Evolutionary conservation across 2,888 invertebrate genomes (phyloP).

Genomic region (Pseudococcus longispinus): DNA sequence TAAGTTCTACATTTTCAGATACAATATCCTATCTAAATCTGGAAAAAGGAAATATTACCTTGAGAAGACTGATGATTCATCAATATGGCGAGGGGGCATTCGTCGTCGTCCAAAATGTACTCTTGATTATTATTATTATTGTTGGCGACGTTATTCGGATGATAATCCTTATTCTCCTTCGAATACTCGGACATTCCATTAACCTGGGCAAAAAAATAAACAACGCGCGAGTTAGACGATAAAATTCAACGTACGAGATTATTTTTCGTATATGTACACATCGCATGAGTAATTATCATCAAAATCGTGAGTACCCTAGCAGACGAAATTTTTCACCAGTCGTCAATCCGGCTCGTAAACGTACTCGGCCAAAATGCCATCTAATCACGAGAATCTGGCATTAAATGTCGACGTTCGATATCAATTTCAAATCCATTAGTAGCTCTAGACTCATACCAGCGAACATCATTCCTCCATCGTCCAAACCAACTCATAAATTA

Average conservation of each 20-base stretch:
- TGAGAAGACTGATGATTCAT: conserved; percentile 87
- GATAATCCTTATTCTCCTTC: conserved; percentile 49
- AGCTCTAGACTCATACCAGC: not conserved
- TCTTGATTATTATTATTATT: conserved; percentile 72
- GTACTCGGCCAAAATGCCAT: not conserved
- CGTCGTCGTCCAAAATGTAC: conserved; percentile 94
- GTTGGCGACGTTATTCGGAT: conserved; percentile 60
- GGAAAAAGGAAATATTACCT: conserved; percentile 71
- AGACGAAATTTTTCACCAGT: not conserved
- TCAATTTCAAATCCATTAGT: not conserved
- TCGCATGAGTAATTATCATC: conserved; percentile 12
- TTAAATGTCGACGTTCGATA: not conserved
- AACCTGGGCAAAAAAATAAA: conserved; percentile 33
- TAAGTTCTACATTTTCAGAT: not conserved
- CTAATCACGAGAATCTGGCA: not conserved
- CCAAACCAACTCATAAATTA: not conserved
- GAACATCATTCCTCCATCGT: not conserved
- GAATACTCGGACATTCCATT: conserved; percentile 48
- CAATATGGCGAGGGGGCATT: conserved; percentile 92
- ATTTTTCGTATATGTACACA: not conserved
- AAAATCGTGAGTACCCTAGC: not conserved
- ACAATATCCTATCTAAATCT: not conserved
- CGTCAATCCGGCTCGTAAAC: not conserved
- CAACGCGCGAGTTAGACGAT: not conserved
- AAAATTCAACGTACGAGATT: not conserved